Percentiles rank a stretch among this genome's conserved stretches.
phyloP scores from a whole-genome alignment of 2,797 vertebrate genomes.

The Acestrorhynchus altus region DNA sequence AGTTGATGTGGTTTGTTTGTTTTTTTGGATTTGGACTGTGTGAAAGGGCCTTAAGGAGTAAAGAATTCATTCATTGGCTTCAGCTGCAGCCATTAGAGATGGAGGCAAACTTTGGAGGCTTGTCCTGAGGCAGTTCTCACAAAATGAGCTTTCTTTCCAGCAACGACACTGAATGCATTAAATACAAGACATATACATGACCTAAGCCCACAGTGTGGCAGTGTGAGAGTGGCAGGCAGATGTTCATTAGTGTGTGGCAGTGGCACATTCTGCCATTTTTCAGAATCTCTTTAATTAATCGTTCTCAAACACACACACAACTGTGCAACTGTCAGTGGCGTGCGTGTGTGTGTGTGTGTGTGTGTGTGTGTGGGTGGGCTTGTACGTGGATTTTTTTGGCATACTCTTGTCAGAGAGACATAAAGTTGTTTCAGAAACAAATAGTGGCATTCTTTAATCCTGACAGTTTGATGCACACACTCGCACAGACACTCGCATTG shows the following conservation, averaged over 20 bases:
- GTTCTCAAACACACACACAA: slow-evolving; percentile 25
- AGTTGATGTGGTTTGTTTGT: no score
- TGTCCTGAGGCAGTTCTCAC: no score
- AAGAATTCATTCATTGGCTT: no score
- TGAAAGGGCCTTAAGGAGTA: no score
- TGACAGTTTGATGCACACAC: not conserved
- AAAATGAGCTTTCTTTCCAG: no score
- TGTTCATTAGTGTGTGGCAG: slow-evolving; percentile 40
- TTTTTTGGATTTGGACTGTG: no score
- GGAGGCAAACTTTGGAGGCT: no score
- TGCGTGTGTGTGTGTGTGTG: not conserved
- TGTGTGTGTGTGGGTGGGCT: not conserved
- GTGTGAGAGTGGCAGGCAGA: slow-evolving; percentile 23
- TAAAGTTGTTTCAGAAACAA: not conserved
- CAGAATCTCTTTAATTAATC: slow-evolving; percentile 33
- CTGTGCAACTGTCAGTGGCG: not conserved
- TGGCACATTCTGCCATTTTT: slow-evolving; percentile 28
- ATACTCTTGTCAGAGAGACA: not conserved
- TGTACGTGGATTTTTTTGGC: not conserved
- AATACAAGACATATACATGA: no score
- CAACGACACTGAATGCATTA: no score
- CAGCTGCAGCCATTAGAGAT: no score
- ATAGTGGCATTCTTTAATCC: not conserved
- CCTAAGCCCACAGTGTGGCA: not conserved
- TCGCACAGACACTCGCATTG: not conserved